Evolutionary conservation across 1,140 invertebrate species (phyloP), one percentile per base, ranked within the genome.

Genomic region (Cyclargus thomasi): DNA sequence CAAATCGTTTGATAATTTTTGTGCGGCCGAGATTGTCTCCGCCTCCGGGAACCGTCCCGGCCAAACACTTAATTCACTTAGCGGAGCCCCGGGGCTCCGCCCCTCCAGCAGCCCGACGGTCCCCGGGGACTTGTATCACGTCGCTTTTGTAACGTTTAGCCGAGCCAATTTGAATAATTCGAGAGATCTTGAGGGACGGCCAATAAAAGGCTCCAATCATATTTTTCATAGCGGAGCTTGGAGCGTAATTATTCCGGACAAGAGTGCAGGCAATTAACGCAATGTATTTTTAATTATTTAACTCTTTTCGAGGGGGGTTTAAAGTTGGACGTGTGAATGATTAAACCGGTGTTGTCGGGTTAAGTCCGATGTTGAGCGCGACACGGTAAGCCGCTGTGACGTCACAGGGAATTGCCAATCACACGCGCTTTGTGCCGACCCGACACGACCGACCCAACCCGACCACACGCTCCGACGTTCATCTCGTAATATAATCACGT

Each of bases 21-120:
- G 63, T 57, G 62, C 63, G 62, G 57, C 39, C 65, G 57, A 35
- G 57, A 66, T 70, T 62, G 35, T 63, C 53, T 35, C 8, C 21
- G 23, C 53, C 21, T 69, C 63, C 29, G 68, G 66, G 39, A 29
- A 22, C 62, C 63, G 65, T 18, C 18, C 74, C 80, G 69, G 20
- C 73, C 74, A 79, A 82, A 79, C 80, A 79, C 72, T 80, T 78
- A 79, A 78, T 80, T 76, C 80, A 79, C 74, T 80, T 77, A 79
- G 69, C 55, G 71, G 75, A 69, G 75, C 72, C 63, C 64, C 66
- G 53, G 65, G 72, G 70, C 70, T 63, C 63, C 67, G 63, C 72
- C 70, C 70, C 65, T 69, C 53, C 14, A 47, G 39, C 36, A 14
- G 36, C 39, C 14, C 39, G 39, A 16, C 39, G 14, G 39, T 11